These are phyloP conservation scores for Cremastinae sp. DNA, from an alignment of 2,888 invertebrate genomes.

Conservation along the genomic window DNA sequence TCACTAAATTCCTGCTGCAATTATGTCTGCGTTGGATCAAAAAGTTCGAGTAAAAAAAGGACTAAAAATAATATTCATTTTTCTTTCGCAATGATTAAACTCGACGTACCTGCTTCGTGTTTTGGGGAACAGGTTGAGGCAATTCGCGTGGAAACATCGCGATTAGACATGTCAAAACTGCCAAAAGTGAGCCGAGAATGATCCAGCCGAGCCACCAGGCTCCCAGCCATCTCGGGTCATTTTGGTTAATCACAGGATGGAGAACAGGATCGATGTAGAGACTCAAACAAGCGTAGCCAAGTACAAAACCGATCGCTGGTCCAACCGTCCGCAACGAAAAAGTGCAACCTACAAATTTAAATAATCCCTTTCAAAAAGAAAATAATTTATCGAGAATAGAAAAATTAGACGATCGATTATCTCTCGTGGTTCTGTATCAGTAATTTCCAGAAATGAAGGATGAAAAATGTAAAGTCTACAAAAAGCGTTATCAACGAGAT, in stretches of 20 bases:
- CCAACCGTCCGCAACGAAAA: constrained; percentile 82
- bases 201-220: constrained; percentile 90
- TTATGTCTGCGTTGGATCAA: not conserved
- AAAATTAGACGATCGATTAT: not conserved
- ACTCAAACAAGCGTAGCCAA: constrained; percentile 82
- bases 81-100: constrained; percentile 11
- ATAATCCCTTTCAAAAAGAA: constrained; percentile 6
- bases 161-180: constrained; percentile 84
- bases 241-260: constrained; percentile 83
- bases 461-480: constrained; percentile 9
- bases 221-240: constrained; percentile 87
- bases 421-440: not conserved
- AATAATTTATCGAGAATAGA: not conserved
- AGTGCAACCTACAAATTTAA: constrained; percentile 81
- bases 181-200: constrained; percentile 82
- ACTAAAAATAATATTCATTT: not conserved
- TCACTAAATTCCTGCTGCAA: constrained; percentile 71
- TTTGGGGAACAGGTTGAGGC: constrained; percentile 74
- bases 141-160: constrained; percentile 85
- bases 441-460: constrained; percentile 4
- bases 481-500: constrained; percentile 17
- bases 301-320: constrained; percentile 84
- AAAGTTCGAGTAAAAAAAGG: not conserved
- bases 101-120: constrained; percentile 33
- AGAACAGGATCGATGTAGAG: constrained; percentile 84